Base-by-base conservation (phyloP, 2,797 vertebrate genomes). In the Euphonia xanthogaster region DNA sequence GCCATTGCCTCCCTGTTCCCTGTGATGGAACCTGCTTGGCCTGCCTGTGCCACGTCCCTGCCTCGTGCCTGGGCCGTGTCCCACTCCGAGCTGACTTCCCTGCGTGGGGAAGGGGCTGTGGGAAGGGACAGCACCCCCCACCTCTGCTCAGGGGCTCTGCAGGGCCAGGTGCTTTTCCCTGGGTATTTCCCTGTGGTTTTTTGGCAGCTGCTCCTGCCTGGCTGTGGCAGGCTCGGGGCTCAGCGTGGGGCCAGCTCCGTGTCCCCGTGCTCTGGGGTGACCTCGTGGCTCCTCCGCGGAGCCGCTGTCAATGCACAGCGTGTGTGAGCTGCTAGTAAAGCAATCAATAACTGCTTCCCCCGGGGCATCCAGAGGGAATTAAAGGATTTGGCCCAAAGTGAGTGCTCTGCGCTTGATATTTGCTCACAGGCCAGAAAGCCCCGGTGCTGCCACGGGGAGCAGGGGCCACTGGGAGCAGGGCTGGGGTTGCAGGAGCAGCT, bases 71-170 rank as follows among this genome's bases (percentile, higher is more conserved):
- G 7, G 35, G 42, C 10, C 0, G 0, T 5, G 28, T 60, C 67
- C 77, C 1, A 2, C 61, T 20, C n/a, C 0, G 33, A 2, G 4
- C 33, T 3, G 25, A 0, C 1, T 2, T 2, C 5, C 28, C 1
- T 6, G 13, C 2, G 2, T 6, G 40, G 30, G 24, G 35, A 35
- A 13, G 51, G 54, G 40, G 25, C 23, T 7, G 18, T 1, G 12
- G 81, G 6, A 13, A 13, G 42, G 24, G 24, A 9, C 28, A 48
- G 65, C 28, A 11, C 5, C 0, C 0, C 35, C 6, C 7, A 0
- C 6, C 37, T 10, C 15, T 10, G 0, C 3, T 0, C 14, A 8
- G 72, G 51, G 42, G 4, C n/a, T 8, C 14, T 6, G 53, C 42
- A n/a, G 33, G 10, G 17, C 7, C 7, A 9, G 25, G 6, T 8